Evolutionary conservation across 1,140 invertebrate genomes (phyloP).

Genomic region (Akabosia matsudoensis): DNA sequence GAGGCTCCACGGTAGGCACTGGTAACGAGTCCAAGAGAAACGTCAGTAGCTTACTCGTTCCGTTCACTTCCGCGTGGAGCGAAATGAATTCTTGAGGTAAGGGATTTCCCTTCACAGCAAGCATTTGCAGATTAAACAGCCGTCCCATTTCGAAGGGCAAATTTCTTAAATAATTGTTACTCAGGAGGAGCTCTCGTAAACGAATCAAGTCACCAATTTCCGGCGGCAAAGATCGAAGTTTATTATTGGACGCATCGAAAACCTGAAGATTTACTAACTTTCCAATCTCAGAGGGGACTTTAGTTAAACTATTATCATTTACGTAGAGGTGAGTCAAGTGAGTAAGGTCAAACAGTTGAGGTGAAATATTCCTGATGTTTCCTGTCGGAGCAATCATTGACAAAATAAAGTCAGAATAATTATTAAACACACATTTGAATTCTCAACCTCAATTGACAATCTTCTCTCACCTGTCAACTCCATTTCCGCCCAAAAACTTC

Average conservation of each 20-base stretch:
- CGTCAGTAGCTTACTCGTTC: slow-evolving; percentile 86
- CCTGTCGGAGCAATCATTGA: slow-evolving; percentile 60
- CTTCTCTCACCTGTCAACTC: slow-evolving; percentile 62
- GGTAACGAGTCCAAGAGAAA: slow-evolving; percentile 91
- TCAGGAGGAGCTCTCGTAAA: slow-evolving; percentile 88
- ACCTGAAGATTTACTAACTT: slow-evolving; percentile 75
- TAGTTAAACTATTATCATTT: slow-evolving; percentile 86
- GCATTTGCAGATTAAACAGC: slow-evolving; percentile 88
- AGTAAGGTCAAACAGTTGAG: slow-evolving; percentile 81
- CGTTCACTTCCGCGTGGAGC: slow-evolving; percentile 87
- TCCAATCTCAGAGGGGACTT: slow-evolving; percentile 83
- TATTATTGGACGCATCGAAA: slow-evolving; percentile 90
- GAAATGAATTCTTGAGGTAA: slow-evolving; percentile 85
- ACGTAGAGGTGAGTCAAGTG: slow-evolving; percentile 90
- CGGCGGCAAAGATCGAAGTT: slow-evolving; percentile 85
- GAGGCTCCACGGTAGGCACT: slow-evolving; percentile 51
- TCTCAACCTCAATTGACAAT: not conserved
- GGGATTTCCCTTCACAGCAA: slow-evolving; percentile 90
- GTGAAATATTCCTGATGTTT: slow-evolving; percentile 85
- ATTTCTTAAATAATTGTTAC: slow-evolving; percentile 87
- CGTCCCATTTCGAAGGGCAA: slow-evolving; percentile 96
- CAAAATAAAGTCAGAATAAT: slow-evolving; percentile 5
- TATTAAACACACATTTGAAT: slow-evolving; percentile 13
- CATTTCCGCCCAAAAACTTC: slow-evolving; percentile 79
- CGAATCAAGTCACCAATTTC: slow-evolving; percentile 93